Conservation (phyloP, 2,888 invertebrate species). For the Drepana falcataria region DNA sequence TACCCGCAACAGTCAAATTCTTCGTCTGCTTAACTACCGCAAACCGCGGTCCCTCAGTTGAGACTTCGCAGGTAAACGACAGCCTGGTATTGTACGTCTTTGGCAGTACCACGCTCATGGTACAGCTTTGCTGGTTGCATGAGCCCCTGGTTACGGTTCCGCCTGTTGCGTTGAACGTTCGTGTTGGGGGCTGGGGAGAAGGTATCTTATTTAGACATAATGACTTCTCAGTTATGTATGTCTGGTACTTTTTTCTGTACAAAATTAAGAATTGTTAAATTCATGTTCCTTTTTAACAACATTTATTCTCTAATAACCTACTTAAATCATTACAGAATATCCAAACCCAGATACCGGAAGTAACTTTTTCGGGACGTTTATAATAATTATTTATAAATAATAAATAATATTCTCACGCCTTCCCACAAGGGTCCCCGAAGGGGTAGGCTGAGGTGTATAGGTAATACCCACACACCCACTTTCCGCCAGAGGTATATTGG, state of each 20-base stretch:
- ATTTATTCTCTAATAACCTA: too few species aligned
- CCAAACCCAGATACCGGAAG: too few species aligned
- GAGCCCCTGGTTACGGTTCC: slow-evolving; percentile 45
- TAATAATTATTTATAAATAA: too few species aligned
- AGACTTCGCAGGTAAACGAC: slow-evolving; percentile 67
- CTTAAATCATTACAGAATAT: too few species aligned
- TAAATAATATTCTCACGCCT: too few species aligned
- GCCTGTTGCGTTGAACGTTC: slow-evolving; percentile 60
- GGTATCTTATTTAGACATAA: slow-evolving; percentile 1
- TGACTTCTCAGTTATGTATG: slow-evolving; percentile 3
- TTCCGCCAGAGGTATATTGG: too few species aligned
- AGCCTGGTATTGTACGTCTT: slow-evolving; percentile 51
- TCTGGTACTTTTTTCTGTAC: neutral
- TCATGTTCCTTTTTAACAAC: too few species aligned
- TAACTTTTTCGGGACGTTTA: too few species aligned
- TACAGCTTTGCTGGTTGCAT: slow-evolving; percentile 56
- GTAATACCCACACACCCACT: too few species aligned
- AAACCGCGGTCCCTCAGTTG: slow-evolving; percentile 65
- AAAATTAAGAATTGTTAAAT: too few species aligned
- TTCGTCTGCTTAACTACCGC: slow-evolving; percentile 68
- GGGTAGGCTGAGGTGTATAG: too few species aligned
- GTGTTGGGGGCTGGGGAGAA: slow-evolving; percentile 49
- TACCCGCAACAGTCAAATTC: slow-evolving; percentile 66
- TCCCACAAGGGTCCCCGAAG: too few species aligned
- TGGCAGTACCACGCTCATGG: slow-evolving; percentile 55